Evolutionary conservation across 2,113 vertebrate genomes (phyloP).

Genomic region (Vireo altiloquus): DNA sequence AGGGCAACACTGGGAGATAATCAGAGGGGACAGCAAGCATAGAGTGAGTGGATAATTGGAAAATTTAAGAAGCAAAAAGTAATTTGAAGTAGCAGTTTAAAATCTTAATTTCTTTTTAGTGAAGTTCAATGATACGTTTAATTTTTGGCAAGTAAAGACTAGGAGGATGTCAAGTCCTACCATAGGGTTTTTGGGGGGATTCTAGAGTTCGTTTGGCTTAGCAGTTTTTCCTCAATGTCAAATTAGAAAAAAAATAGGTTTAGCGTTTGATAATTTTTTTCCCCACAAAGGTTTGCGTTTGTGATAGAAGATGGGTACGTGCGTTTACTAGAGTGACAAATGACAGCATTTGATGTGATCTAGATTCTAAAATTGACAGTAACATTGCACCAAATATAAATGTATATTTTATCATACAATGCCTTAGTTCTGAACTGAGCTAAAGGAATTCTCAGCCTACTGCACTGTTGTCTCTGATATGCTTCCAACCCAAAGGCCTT

Average conservation of each 20-base stretch:
- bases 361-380: conserved; percentile 63
- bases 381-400: conserved; percentile 77
- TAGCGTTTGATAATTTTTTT: conserved; percentile 49
- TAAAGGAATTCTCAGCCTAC: conserved; percentile 74
- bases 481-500: conserved; percentile 85
- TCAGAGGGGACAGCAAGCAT: conserved; percentile 73
- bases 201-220: conserved; percentile 48
- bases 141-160: not conserved
- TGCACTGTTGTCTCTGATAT: conserved; percentile 80
- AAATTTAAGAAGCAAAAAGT: not conserved
- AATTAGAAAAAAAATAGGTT: conserved; percentile 64
- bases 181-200: not conserved
- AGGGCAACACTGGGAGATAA: conserved; percentile 69
- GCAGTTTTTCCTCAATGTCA: conserved; percentile 52
- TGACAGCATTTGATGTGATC: conserved; percentile 62
- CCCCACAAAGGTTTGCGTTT: conserved; percentile 48
- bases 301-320: conserved; percentile 48
- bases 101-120: conserved; percentile 43
- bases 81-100: conserved; percentile 21
- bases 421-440: conserved; percentile 80
- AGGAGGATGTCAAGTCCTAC: conserved; percentile 23
- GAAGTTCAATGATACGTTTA: not conserved
- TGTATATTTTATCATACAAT: conserved; percentile 77
- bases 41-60: not conserved
- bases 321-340: conserved; percentile 61